Evolutionary conservation across 2,797 vertebrate genomes (phyloP).

Genomic region (Acrossocheilus wenchowensis): DNA sequence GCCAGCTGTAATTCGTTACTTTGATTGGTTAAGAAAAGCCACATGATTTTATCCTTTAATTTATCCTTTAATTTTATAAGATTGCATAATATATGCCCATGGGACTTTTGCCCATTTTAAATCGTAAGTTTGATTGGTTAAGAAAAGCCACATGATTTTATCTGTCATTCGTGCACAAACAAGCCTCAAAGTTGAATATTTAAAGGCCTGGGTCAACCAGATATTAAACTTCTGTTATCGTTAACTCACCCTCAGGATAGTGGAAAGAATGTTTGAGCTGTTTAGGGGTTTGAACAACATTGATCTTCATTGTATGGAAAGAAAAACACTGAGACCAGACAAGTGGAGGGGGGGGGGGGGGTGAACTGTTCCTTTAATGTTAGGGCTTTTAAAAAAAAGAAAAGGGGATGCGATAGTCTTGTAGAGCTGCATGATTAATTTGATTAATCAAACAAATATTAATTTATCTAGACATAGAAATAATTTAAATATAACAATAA

Average conservation of each 20-base stretch:
- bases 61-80: background rate
- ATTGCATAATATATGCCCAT: background rate
- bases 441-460: background rate
- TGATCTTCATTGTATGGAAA: background rate
- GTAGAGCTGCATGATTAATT: background rate
- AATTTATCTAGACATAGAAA: background rate
- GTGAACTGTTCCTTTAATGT: background rate
- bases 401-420: background rate
- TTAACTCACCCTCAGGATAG: background rate
- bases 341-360: no score
- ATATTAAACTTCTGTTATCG: background rate
- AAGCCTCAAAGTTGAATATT: background rate
- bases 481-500: background rate
- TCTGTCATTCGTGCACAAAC: background rate
- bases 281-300: background rate
- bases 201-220: background rate
- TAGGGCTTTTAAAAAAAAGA: background rate
- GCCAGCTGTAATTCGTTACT: background rate
- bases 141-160: background rate
- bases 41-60: background rate
- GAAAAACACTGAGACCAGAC: background rate
- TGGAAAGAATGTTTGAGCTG: background rate
- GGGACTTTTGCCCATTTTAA: background rate
- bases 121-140: background rate
- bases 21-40: background rate